These are phyloP conservation scores for Leptopilina syphax DNA, from an alignment of 2,888 invertebrate genomes.

Conservation along the genomic window DNA sequence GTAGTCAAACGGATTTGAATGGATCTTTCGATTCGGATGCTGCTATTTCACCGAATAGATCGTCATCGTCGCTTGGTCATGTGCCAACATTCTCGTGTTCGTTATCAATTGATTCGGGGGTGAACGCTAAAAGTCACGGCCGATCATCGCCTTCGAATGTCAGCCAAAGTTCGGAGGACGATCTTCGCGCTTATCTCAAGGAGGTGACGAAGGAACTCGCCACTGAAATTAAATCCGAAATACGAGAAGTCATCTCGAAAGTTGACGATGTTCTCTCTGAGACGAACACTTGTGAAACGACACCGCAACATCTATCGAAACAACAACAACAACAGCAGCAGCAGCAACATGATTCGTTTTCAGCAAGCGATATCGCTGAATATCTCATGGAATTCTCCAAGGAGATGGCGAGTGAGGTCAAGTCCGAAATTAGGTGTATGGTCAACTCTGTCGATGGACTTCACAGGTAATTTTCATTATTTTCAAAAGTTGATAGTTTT, in stretches of 20 bases:
- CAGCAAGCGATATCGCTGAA: slow-evolving; percentile 86
- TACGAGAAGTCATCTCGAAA: slow-evolving; percentile 87
- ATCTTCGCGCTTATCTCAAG: slow-evolving; percentile 86
- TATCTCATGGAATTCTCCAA: slow-evolving; percentile 88
- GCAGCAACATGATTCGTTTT: slow-evolving; percentile 81
- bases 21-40: slow-evolving; percentile 80
- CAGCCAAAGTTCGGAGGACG: slow-evolving; percentile 80
- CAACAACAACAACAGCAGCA: slow-evolving; percentile 52
- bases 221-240: slow-evolving; percentile 89
- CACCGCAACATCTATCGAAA: slow-evolving; percentile 68
- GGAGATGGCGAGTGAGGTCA: slow-evolving; percentile 89
- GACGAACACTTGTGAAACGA: slow-evolving; percentile 80
- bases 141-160: slow-evolving; percentile 69
- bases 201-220: slow-evolving; percentile 88
- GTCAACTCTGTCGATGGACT: slow-evolving; percentile 84
- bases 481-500: no score
- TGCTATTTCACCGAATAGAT: slow-evolving; percentile 69
- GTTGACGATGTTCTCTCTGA: slow-evolving; percentile 88
- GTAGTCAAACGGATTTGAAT: slow-evolving; percentile 85
- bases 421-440: slow-evolving; percentile 82
- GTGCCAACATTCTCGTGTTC: slow-evolving; percentile 59
- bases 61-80: slow-evolving; percentile 69
- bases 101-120: slow-evolving; percentile 59
- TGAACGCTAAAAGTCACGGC: slow-evolving; percentile 59
- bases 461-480: slow-evolving; percentile 58